Evolutionary conservation across 2,797 vertebrate genomes (phyloP).

Genomic region (Poliocrania exsul): DNA sequence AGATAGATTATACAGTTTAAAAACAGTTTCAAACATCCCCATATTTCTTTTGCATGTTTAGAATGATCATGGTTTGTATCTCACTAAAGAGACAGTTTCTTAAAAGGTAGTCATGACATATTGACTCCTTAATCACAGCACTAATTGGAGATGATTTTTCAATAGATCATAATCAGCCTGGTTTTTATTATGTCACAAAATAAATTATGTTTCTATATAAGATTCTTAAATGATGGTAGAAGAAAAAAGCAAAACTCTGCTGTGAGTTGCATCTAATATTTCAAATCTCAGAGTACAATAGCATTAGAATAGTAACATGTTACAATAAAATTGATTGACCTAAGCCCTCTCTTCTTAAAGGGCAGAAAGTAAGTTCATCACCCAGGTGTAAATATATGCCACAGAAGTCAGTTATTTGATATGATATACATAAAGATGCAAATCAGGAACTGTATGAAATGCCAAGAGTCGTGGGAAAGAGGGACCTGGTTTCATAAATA

Average conservation of each 20-base stretch:
- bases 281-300: background rate
- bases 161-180: background rate
- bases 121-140: background rate
- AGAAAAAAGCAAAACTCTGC: background rate
- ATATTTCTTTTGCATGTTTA: background rate
- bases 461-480: background rate
- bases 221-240: background rate
- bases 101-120: background rate
- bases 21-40: background rate
- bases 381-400: background rate
- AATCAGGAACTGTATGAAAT: background rate
- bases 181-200: background rate
- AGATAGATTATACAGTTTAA: background rate
- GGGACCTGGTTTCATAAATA: background rate
- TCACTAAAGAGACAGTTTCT: background rate
- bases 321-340: background rate
- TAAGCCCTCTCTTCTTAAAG: background rate
- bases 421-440: background rate
- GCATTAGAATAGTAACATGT: background rate
- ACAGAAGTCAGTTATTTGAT: background rate
- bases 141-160: background rate
- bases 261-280: background rate
- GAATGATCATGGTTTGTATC: background rate
- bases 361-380: background rate
- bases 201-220: background rate